Conservation (phyloP, 1,140 invertebrate genomes). For the Nasonia giraulti region DNA sequence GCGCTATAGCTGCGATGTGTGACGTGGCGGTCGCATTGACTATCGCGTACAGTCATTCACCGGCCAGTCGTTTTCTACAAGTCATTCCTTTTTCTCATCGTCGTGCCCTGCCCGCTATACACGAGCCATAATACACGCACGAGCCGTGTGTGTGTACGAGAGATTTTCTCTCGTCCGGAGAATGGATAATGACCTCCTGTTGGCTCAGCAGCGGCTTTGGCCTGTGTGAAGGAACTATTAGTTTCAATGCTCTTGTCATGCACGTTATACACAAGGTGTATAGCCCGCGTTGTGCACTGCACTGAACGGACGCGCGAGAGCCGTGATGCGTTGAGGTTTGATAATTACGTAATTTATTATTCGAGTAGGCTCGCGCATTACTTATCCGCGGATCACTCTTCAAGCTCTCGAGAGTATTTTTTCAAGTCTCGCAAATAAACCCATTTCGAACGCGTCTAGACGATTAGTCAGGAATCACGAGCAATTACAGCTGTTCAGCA, state of each 20-base stretch:
- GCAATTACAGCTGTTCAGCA: neutral
- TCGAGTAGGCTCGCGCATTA: too few species aligned
- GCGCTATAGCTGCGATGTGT: neutral
- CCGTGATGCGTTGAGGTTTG: neutral
- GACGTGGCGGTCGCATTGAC: neutral
- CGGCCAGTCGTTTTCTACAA: neutral
- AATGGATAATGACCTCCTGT: conserved; percentile 3
- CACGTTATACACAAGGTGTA: neutral
- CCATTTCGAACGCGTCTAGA: too few species aligned
- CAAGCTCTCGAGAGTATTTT: too few species aligned
- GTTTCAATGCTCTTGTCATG: neutral
- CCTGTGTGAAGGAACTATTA: neutral
- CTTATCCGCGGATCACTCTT: too few species aligned
- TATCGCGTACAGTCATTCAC: neutral
- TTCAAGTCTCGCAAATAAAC: too few species aligned
- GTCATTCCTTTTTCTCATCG: conserved; percentile 4
- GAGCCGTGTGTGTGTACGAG: neutral
- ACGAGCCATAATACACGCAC: too few species aligned
- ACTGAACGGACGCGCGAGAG: too few species aligned
- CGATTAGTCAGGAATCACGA: neutral
- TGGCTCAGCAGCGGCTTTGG: neutral
- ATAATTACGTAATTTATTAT: neutral
- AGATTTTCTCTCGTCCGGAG: neutral
- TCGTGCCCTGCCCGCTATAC: neutral
- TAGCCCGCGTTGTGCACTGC: neutral